phyloP scores from a whole-genome alignment of 2,113 vertebrate genomes.

The Ciconia maguari region DNA sequence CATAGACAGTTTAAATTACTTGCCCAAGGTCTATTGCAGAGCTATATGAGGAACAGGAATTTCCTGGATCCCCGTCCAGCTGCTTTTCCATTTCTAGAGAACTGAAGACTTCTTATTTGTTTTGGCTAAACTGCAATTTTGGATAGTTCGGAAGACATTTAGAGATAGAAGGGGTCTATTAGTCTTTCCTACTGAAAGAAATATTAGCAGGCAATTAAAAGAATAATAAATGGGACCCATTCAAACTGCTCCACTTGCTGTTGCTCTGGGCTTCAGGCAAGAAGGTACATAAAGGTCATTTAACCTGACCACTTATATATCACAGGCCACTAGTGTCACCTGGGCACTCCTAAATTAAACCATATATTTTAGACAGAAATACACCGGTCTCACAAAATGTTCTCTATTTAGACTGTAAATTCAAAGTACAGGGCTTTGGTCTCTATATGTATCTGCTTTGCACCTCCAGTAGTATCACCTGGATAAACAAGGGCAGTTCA shows the following conservation, averaged over 20 bases:
- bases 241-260: neutral
- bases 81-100: neutral
- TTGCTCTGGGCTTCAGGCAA: neutral
- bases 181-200: conserved; percentile 7
- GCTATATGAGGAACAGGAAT: neutral
- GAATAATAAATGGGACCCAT: conserved; percentile 24
- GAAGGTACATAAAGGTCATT: conserved; percentile 4
- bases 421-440: neutral
- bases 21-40: neutral
- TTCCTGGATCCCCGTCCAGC: neutral
- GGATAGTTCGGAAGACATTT: neutral
- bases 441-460: neutral
- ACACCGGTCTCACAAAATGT: neutral
- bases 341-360: neutral
- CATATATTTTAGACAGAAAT: conserved; percentile 8
- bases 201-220: conserved; percentile 40
- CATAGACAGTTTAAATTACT: neutral
- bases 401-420: neutral
- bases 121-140: neutral
- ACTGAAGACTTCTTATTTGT: neutral
- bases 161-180: neutral
- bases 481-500: neutral
- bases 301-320: conserved; percentile 5
- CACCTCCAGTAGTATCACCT: neutral
- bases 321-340: neutral